Evolutionary conservation across 2,888 invertebrate species (phyloP), one percentile per base, ranked within the genome.

Genomic region (Bugulina stolonifera): DNA sequence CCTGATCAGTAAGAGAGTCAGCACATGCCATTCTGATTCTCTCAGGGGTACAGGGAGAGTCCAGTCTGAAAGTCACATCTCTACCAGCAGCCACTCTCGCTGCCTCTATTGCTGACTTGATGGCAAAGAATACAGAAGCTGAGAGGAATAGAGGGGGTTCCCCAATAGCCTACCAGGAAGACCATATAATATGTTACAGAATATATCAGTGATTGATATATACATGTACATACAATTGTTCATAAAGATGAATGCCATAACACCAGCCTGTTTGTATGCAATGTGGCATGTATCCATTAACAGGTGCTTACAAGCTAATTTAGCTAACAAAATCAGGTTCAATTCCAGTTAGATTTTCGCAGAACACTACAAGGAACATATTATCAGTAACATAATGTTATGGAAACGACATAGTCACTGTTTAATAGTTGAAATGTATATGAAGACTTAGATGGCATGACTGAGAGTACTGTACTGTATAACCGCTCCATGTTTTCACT

Each of bases 21-120:
- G 89, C 87, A 79, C 94, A 95, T 18, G 92, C 91, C 89, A 93
- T 90, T 71, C 94, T 88, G 78, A 97, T 94, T 73, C 90, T 88
- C 22, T 92, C 92, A 0, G 92, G 88, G 0, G 95, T 94, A 0
- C 94, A 93, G 1, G 96, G 96, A 0, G 93, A 88, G 78, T 93
- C 89, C 29, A 81, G 74, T 57, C 85, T 82, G 80, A 92, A 93
- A 54, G 75, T 70, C 0, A 76, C 77, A 1, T 54, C 52, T 1
- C 75, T 55, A 0, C 79, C 80, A 69, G 75, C 71, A 54, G 79
- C 77, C 14, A 55, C 35, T n/a, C 80, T 73, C 14, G 79, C 79
- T 5, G 78, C 75, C 22, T 64, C 69, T 27, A 80, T 77, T 1
- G 80, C 80, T 27, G 75, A 74, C 69, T 77, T 78, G 71, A 79